Evolutionary conservation across 2,113 vertebrate genomes (phyloP).

Genomic region (Hucho hucho): DNA sequence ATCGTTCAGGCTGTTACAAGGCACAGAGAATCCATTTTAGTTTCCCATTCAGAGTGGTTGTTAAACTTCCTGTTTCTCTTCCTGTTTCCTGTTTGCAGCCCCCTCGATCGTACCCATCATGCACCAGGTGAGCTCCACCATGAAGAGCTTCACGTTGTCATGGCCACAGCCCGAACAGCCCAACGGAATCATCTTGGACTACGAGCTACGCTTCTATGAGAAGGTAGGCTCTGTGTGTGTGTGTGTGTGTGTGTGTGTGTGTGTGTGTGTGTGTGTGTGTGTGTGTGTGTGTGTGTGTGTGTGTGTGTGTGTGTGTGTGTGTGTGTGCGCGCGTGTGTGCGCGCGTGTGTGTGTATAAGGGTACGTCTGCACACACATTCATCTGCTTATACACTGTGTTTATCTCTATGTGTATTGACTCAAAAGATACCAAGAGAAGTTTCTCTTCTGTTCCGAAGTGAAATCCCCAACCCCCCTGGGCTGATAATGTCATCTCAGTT

Average conservation of each 20-base stretch:
- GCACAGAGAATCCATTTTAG: background rate
- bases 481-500: conserved; percentile 51
- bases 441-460: background rate
- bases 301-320: too few species aligned
- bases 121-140: conserved; percentile 98
- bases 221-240: conserved; percentile 77
- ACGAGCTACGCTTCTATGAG: conserved; percentile 94
- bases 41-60: too few species aligned
- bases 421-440: background rate
- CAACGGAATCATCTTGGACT: conserved; percentile 98
- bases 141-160: conserved; percentile 97
- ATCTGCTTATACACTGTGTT: background rate
- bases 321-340: too few species aligned
- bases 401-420: conserved; percentile 1
- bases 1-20: too few species aligned
- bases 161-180: conserved; percentile 98
- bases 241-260: conserved; percentile 1
- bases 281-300: too few species aligned
- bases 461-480: conserved; percentile 38
- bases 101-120: conserved; percentile 97
- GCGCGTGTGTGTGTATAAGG: background rate
- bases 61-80: conserved; percentile 13
- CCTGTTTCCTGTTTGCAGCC: conserved; percentile 75
- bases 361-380: too few species aligned
- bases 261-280: background rate